Base-by-base conservation (phyloP, 2,113 vertebrate species). In the Mirza zaza region DNA sequence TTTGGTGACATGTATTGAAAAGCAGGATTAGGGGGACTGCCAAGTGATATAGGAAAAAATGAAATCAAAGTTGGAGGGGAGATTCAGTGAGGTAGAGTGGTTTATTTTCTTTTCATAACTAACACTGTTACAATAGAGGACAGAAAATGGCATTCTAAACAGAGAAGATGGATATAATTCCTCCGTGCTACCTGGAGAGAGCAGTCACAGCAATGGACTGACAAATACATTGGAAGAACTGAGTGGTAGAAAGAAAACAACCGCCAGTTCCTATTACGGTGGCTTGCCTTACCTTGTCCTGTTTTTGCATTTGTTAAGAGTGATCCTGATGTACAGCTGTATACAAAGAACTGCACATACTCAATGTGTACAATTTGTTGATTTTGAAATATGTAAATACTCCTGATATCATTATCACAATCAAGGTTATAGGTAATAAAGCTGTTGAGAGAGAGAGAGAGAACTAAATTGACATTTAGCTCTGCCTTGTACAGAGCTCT, bases 61-160 rank as follows among this genome's bases (percentile, higher is more conserved):
- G 45, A 89, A 85, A 95, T 95, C 36, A 63, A 81, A 68, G 15
- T 45, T 82, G 57, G 67, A 91, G 7, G n/a, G 12, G 59, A 71
- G 36, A 93, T 77, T 92, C 65, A 84, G 71, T 70, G 21, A 73
- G 17, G 63, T n/a, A 5, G 48, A 67, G 29, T 77, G 71, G 90
- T 96, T 87, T 87, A 14, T 71, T 92, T 87, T 89, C 90, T 95
- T 91, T 89, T 36, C 36, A 13, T 50, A 29, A 87, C 21, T 89
- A 57, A 48, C 79, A 73, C 11, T 32, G 36, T 70, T 45, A 90
- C 6, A 57, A 27, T 21, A 48, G 76, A 90, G 12, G 59, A 34
- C 39, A 81, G 57, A 39, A 71, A 84, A 27, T 61, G 50, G 18
- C 29, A 50, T 77, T 90, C 21, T 68, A 55, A 85, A 42, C 61